Conservation (phyloP, 2,888 invertebrate genomes). For the Pseudolycoriella hygida region DNA sequence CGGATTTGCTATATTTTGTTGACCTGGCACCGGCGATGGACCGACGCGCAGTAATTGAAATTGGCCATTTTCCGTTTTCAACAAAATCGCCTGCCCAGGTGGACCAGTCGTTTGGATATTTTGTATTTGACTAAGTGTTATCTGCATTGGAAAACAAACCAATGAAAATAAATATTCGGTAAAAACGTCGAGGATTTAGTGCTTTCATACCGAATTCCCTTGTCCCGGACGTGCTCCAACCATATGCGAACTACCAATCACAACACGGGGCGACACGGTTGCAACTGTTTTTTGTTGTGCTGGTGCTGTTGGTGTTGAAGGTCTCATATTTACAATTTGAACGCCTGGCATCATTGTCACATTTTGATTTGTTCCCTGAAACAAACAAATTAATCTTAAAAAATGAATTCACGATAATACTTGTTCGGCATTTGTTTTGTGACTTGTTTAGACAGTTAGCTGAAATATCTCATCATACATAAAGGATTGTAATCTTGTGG, state of each 20-base stretch:
- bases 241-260: constrained; percentile 67
- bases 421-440: too few relatives aligned
- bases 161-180: constrained; percentile 4
- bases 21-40: constrained; percentile 44
- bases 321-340: constrained; percentile 71
- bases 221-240: constrained; percentile 53
- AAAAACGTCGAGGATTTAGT: background rate
- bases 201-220: constrained; percentile 37
- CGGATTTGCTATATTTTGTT: constrained; percentile 30
- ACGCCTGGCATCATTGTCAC: constrained; percentile 58
- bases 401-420: too few relatives aligned
- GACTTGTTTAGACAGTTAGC: too few relatives aligned
- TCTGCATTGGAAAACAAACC: constrained; percentile 36
- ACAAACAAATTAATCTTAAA: constrained; percentile 20
- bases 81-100: constrained; percentile 70
- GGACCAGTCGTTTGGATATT: constrained; percentile 57
- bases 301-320: constrained; percentile 44
- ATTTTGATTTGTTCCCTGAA: constrained; percentile 36
- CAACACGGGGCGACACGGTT: constrained; percentile 62
- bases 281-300: constrained; percentile 60
- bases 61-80: constrained; percentile 95
- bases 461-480: too few relatives aligned
- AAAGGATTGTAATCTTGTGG: too few relatives aligned
- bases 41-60: constrained; percentile 83
- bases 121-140: constrained; percentile 75